Conservation (phyloP, 2,113 vertebrate species). For the Gnathonemus echidnorhynchus region DNA sequence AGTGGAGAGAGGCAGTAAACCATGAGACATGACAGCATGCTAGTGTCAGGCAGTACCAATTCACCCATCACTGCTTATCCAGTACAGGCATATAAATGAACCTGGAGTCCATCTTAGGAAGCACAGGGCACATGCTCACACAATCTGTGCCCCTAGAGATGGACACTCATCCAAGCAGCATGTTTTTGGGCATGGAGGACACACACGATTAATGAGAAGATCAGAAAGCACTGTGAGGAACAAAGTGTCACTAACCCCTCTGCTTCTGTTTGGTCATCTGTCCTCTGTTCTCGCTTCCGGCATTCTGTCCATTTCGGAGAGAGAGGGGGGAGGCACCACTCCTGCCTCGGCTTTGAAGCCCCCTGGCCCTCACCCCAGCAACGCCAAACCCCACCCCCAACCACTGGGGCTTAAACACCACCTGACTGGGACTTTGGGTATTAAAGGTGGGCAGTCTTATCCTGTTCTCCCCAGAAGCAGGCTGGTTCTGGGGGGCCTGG, state of each 20-base stretch:
- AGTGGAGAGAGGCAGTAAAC: neutral
- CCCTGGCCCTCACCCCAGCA: constrained; percentile 46
- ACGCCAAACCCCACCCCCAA: constrained; percentile 59
- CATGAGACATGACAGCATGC: neutral
- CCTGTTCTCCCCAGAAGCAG: constrained; percentile 12
- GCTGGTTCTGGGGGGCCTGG: neutral
- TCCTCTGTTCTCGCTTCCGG: constrained; percentile 52
- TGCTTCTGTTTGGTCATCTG: constrained; percentile 49
- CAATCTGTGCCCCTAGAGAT: neutral
- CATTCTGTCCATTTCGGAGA: constrained; percentile 38
- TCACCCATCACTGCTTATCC: neutral
- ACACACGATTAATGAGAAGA: neutral
- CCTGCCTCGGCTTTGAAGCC: constrained; percentile 43
- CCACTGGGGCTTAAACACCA: constrained; percentile 68
- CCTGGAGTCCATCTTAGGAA: neutral
- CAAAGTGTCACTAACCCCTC: constrained; percentile 46
- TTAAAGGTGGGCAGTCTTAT: constrained; percentile 53
- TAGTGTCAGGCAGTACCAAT: neutral
- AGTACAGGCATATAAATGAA: neutral
- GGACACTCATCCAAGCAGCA: neutral
- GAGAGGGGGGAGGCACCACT: constrained; percentile 52
- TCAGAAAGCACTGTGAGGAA: neutral
- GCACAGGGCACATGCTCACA: neutral
- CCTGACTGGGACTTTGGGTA: constrained; percentile 59
- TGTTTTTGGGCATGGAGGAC: neutral